Base-by-base conservation (phyloP, 2,888 invertebrate species). In the Endomychus coccineus region DNA sequence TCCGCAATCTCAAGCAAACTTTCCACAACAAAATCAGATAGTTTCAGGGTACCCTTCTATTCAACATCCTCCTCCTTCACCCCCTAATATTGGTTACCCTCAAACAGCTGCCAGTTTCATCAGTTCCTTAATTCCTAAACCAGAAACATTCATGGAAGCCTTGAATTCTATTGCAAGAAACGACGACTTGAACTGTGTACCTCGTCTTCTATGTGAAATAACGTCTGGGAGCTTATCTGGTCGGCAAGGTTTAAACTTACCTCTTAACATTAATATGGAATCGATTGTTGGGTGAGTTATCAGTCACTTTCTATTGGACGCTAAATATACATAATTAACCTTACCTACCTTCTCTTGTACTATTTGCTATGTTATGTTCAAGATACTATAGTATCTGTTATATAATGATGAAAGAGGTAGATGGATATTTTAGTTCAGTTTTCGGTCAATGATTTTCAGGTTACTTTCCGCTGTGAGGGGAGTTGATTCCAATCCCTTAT, bases 181-280 rank as follows among this genome's bases (percentile, higher is more conserved):
- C 61, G 88, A 88, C 60, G 83, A 85, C 59, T 71, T 78, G 51
- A 78, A 82, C 54, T 88, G 88, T 62, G 83, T 88, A 41, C 81
- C 86, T 2, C 72, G 83, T 56, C 70, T 88, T 49, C 69, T 88
- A 43, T 88, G 88, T 56, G 86, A 87, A 63, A 74, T 83, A 34
- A 80, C 84, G 67, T 76, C 52, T 66, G 71, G 76, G n/a, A 59
- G 60, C 19, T 55, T 62, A 31, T 51, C 51, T 31, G 46, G 51
- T 45, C 54, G 40, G 46, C 70, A 44, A 41, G 45, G 40, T 27
- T 21, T 45, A 19, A 49, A 44, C 14, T 44, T 61, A 37, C 58
- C 61, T 62, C 46, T 69, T 67, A 50, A 68, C 21, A 50, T 71
- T 22, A 69, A 71, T 28, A 51, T 75, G 46, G 71, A 71, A 31